A percentile compares a stretch with the other conserved stretches of the same genome.
phyloP scores from a whole-genome alignment of 1,140 invertebrate species.

The Eriosoma lanigerum region DNA sequence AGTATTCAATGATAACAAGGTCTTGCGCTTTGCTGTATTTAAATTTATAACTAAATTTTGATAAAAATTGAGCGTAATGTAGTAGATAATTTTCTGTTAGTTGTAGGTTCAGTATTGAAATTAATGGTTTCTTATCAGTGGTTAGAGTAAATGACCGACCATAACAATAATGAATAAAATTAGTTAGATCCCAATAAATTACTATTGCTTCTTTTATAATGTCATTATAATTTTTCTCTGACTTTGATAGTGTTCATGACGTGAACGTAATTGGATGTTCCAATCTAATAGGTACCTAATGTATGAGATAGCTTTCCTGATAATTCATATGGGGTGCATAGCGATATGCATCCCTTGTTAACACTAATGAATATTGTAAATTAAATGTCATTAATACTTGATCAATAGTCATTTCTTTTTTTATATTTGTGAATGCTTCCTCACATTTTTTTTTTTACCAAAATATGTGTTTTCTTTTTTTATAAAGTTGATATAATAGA shows the following conservation, averaged over 20 bases:
- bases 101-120: slow-evolving; percentile 58
- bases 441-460: slow-evolving; percentile 54
- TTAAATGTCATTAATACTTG: slow-evolving; percentile 57
- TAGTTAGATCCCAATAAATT: slow-evolving; percentile 60
- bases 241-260: slow-evolving; percentile 58
- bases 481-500: slow-evolving; percentile 57
- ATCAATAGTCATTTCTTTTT: slow-evolving; percentile 55
- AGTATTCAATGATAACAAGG: slow-evolving; percentile 56
- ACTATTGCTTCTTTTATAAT: slow-evolving; percentile 61
- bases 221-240: slow-evolving; percentile 60
- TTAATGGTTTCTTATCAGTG: slow-evolving; percentile 62
- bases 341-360: slow-evolving; percentile 62
- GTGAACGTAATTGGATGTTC: slow-evolving; percentile 60
- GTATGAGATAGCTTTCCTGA: slow-evolving; percentile 60
- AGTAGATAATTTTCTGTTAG: slow-evolving; percentile 56
- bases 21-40: slow-evolving; percentile 55
- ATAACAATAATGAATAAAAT: slow-evolving; percentile 61
- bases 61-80: slow-evolving; percentile 57
- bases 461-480: slow-evolving; percentile 53
- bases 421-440: slow-evolving; percentile 56
- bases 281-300: slow-evolving; percentile 55
- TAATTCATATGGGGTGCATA: slow-evolving; percentile 60
- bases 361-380: slow-evolving; percentile 56
- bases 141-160: slow-evolving; percentile 59
- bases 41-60: slow-evolving; percentile 58